Base-by-base conservation (phyloP, 1,140 invertebrate genomes). In the Drosophila rhopaloa region DNA sequence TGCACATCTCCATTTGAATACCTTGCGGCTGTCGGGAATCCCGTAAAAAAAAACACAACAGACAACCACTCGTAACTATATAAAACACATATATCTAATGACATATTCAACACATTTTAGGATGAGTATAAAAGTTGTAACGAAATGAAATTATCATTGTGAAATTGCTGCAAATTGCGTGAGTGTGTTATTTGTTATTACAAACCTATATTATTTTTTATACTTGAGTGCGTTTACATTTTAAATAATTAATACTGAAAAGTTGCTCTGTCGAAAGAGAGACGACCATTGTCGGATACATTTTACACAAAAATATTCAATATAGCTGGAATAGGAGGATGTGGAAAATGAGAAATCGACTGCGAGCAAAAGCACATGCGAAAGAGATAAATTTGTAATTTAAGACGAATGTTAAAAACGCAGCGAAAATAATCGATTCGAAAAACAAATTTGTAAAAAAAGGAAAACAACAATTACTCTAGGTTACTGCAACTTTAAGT, bases 91-190 rank as follows among this genome's bases (percentile, higher is more conserved):
- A 75, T 54, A 84, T 65, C 65, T 55, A 74, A 54, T 51, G 44
- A 74, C 38, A 79, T 74, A 81, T 66, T 79, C 38, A 72, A 68
- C 84, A 60, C 44, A 55, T 74, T 54, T 56, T 50, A 40, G 35
- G 19, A 76, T 37, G 43, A 57, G 57, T 46, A 60, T 35, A 54
- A 43, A 79, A 78, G 61, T 65, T 88, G 80, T 84, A 89, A 84
- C 77, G 61, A 74, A 80, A 61, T 81, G 76, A 80, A 84, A 89
- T 90, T 89, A 77, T 77, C 48, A 81, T 70, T 84, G 79, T 88
- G 73, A 88, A 86, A 79, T 66, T 79, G 77, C 75, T 78, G 72
- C 60, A 43, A 70, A 62, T 32, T 67, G 62, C 44, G 37, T 71
- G 76, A 32, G 40, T 78, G 73, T 50, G 59, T 75, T 74, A 75